phyloP scores from a whole-genome alignment of 2,797 vertebrate species.

The Schizopygopsis malacanthus region DNA sequence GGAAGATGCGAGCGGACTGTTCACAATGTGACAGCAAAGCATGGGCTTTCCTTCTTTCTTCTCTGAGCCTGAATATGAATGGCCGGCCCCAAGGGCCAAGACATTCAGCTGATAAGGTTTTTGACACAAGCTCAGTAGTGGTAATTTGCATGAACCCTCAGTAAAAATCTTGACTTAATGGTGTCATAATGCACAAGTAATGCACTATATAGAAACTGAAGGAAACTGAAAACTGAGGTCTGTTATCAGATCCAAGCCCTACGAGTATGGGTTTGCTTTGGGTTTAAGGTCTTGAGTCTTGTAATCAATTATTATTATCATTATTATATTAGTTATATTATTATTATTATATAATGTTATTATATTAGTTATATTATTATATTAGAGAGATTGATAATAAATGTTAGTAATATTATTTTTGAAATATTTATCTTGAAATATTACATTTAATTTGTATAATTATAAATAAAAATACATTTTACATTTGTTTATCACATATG shows the following conservation, averaged over 20 bases:
- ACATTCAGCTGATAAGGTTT: conserved; percentile 10
- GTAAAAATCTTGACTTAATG: conserved; percentile 14
- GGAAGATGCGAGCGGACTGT: conserved; percentile 1
- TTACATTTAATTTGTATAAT: too few relatives aligned
- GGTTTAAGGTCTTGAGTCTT: background rate
- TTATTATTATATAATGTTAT: too few relatives aligned
- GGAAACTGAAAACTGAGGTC: too few relatives aligned
- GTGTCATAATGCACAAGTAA: background rate
- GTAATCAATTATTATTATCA: background rate
- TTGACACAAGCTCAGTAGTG: conserved; percentile 1
- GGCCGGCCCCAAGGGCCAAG: background rate
- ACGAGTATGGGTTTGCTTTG: background rate
- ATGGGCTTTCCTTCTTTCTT: conserved; percentile 42
- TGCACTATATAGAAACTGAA: background rate
- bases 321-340: too few relatives aligned
- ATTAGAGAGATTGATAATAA: too few relatives aligned
- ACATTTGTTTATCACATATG: too few relatives aligned
- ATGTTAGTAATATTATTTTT: background rate
- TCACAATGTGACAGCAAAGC: conserved; percentile 46
- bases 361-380: too few relatives aligned
- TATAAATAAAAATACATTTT: too few relatives aligned
- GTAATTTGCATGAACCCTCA: background rate
- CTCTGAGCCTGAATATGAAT: conserved; percentile 20
- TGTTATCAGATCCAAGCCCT: background rate
- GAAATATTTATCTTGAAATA: background rate